Conservation (phyloP, 2,888 invertebrate species). For the Orchesellides sinensis region DNA sequence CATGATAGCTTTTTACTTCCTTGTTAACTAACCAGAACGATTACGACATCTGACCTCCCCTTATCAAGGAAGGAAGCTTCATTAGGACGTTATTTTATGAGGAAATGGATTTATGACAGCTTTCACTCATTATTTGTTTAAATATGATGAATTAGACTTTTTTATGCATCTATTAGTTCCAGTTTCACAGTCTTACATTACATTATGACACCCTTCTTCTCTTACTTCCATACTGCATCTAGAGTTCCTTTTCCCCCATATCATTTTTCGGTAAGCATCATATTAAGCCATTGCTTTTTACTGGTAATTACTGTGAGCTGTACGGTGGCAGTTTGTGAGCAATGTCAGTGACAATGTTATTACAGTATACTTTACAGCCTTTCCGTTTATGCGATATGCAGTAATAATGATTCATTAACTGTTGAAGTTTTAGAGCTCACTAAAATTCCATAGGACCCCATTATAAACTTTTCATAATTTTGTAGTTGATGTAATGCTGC, state of each 20-base stretch:
- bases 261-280: neutral
- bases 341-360: neutral
- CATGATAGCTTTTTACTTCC: neutral
- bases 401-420: constrained; percentile 21
- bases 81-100: constrained; percentile 58
- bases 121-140: constrained; percentile 66
- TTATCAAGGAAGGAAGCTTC: constrained; percentile 55
- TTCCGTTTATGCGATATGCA: too few relatives aligned
- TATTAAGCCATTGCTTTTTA: constrained; percentile 32
- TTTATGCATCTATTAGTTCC: constrained; percentile 28
- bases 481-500: constrained; percentile 1
- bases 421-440: too few relatives aligned
- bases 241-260: neutral
- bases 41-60: constrained; percentile 39
- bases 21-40: constrained; percentile 9
- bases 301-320: neutral
- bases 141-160: constrained; percentile 64
- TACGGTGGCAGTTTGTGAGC: neutral
- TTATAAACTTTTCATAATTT: neutral
- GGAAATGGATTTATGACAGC: constrained; percentile 67
- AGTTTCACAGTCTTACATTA: neutral
- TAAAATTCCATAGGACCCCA: too few relatives aligned
- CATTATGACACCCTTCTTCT: neutral
- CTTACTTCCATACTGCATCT: neutral
- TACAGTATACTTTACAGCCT: too few relatives aligned